Conservation (phyloP, 2,888 invertebrate genomes). For the Proisotoma minuta region DNA sequence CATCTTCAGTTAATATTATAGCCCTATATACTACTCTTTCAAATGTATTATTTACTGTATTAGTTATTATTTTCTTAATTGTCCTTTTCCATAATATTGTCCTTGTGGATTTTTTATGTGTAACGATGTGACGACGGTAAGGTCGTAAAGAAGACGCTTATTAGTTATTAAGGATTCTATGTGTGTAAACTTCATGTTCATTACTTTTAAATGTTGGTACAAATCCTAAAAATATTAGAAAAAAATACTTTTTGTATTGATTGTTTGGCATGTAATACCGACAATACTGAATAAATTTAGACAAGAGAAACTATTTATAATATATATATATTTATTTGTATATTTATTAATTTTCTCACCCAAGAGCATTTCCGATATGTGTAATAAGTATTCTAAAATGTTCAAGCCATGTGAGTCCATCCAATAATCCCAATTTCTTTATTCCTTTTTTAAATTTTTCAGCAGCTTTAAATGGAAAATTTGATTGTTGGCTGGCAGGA, state of each 20-base stretch:
- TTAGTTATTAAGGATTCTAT: no score
- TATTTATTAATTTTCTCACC: conserved; percentile 23
- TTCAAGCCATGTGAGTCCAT: conserved; percentile 84
- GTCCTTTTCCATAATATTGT: no score
- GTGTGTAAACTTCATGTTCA: background rate
- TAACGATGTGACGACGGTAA: no score
- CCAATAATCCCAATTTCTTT: conserved; percentile 75
- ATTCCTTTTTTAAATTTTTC: conserved; percentile 91
- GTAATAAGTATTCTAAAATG: conserved; percentile 86
- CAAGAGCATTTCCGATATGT: conserved; percentile 66
- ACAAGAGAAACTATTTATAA: no score
- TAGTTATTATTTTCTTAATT: no score
- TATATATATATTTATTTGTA: no score
- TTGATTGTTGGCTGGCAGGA: conserved; percentile 4
- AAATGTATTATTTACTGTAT: no score
- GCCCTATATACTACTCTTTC: no score
- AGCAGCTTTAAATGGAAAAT: conserved; percentile 79
- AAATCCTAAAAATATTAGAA: background rate
- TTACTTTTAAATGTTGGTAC: background rate
- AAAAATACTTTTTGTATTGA: background rate
- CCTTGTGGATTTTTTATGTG: no score
- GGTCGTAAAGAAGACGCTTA: no score
- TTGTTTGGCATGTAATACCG: background rate
- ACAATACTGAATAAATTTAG: background rate
- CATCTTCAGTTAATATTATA: no score